phyloP scores from a whole-genome alignment of 2,113 vertebrate species.

The Ardeotis arabs region DNA sequence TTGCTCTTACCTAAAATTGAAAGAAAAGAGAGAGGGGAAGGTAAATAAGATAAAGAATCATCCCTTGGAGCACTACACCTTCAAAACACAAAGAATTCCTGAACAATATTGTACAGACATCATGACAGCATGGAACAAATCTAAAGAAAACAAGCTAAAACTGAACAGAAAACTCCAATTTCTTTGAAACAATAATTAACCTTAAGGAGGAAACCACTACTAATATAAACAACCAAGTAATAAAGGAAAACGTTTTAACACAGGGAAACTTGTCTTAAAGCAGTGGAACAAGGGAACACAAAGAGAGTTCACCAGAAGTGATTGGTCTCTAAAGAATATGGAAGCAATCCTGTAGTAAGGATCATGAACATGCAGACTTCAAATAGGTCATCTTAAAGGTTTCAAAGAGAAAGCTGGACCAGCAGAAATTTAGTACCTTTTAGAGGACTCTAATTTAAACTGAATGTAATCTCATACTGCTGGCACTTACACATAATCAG shows the following conservation, averaged over 20 bases:
- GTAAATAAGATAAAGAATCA: neutral
- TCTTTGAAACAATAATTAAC: constrained; percentile 66
- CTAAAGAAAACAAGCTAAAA: constrained; percentile 51
- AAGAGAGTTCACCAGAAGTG: neutral
- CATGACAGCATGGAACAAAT: constrained; percentile 15
- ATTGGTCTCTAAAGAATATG: neutral
- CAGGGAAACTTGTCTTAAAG: constrained; percentile 1
- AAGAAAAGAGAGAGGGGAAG: constrained; percentile 7
- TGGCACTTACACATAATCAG: neutral
- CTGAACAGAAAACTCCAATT: constrained; percentile 57
- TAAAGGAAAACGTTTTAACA: constrained; percentile 20
- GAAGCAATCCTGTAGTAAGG: neutral
- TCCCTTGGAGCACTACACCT: neutral
- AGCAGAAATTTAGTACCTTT: neutral
- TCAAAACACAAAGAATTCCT: neutral
- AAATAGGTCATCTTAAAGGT: neutral
- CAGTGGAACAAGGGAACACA: neutral
- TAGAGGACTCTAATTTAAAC: neutral
- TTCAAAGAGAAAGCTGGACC: neutral
- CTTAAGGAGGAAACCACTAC: constrained; percentile 38
- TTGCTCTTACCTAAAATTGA: constrained; percentile 71
- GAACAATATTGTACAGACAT: neutral
- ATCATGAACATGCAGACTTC: neutral
- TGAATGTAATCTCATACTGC: neutral
- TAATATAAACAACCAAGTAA: constrained; percentile 47